Base-by-base conservation (phyloP, 2,888 invertebrate genomes). In the Caenorhabditis parvicauda region DNA sequence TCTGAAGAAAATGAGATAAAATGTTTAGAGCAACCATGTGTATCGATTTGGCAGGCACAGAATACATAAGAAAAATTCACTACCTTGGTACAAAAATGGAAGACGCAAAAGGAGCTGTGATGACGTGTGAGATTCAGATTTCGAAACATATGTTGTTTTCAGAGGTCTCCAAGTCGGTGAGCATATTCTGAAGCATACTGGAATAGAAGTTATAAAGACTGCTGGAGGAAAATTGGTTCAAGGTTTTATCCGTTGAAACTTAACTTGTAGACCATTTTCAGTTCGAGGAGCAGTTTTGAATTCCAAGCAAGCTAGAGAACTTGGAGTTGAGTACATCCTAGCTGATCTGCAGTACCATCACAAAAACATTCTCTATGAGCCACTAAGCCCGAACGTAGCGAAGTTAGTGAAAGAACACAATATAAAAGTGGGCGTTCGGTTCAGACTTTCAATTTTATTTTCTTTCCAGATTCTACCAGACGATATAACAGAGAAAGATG, bases 1-100 rank as follows among this genome's bases (percentile, higher is more conserved):
- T 14, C 19, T 21, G 7, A 43, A 7, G 9, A 46, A 24, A 12
- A 21, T 38, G 17, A n/a, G n/a, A 49, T 4, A 21, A 21, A 29
- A 21, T 46, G 14, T 74, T 46, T 49, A 77, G 77, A 43, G 77
- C 80, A 6, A 80, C 80, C 14, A 80, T 80, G 80, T 81, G 81
- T 51, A 81, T 81, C 39, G 81, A 81, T 57, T 54, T 79, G 39
- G 80, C 79, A 4, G 80, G 80, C 47, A 80, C 80, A 1, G 79
- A 80, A 46, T 80, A 80, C 52, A 78, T 80, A 22, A 66, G 75
- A 14, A 79, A 76, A 58, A 80, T 79, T 44, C 80, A 80, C 35
- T 76, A 80, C 45, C 39, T 80, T 19, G 80, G 80, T 41, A 77
- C 65, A 6, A 81, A 79, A 41, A 80, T 81, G 77, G 81, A 80